A percentile compares a stretch with the other conserved stretches of the same genome.
Conservation (phyloP, 1,140 invertebrate genomes). For the Tribolium castaneum region DNA sequence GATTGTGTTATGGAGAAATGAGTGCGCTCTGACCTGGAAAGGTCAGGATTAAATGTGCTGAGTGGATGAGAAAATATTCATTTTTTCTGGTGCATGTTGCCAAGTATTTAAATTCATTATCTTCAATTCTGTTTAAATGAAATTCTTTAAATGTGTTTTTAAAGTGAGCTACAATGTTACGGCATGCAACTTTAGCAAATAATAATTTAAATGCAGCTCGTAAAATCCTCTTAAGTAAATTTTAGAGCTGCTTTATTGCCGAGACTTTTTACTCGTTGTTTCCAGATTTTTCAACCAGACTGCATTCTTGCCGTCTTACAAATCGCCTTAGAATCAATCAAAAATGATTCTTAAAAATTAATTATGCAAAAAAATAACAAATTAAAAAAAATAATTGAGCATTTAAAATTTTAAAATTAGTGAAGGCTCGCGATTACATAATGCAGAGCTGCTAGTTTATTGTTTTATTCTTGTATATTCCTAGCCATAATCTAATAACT, state of each 20-base stretch:
- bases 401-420: too few relatives aligned
- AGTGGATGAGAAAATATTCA: background rate
- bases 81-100: background rate
- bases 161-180: background rate
- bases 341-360: too few relatives aligned
- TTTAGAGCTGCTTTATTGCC: background rate
- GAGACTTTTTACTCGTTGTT: background rate
- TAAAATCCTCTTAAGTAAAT: slow-evolving; percentile 1
- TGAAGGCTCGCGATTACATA: too few relatives aligned
- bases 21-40: background rate
- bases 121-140: background rate
- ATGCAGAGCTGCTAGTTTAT: too few relatives aligned
- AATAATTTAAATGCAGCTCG: slow-evolving; percentile 8
- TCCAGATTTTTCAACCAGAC: background rate
- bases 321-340: too few relatives aligned
- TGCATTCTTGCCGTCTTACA: background rate
- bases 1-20: background rate
- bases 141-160: background rate
- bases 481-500: too few relatives aligned
- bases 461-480: too few relatives aligned
- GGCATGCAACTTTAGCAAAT: background rate
- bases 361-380: too few relatives aligned
- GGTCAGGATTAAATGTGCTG: background rate
- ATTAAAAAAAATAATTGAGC: too few relatives aligned
- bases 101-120: background rate